Percentiles rank a stretch among this genome's conserved stretches.
Evolutionary conservation across 2,113 vertebrate species (phyloP).

Genomic region (Epinephelus moara): DNA sequence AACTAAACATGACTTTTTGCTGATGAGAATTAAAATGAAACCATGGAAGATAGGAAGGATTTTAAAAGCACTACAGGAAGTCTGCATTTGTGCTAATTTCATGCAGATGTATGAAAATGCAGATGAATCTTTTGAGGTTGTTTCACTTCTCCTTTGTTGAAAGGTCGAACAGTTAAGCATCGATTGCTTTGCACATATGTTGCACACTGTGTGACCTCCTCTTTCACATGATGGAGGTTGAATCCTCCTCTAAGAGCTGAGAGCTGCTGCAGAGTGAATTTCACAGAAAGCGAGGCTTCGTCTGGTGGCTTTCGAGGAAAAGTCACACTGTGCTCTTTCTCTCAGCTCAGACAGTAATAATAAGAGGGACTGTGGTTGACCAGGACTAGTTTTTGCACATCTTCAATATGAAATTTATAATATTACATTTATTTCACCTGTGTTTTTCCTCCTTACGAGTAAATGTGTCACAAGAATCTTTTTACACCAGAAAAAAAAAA

Average conservation of each 20-base stretch:
- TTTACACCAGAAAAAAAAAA: too few relatives aligned
- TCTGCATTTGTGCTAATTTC: background rate
- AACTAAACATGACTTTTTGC: background rate
- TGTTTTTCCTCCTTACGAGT: too few relatives aligned
- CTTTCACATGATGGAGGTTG: background rate
- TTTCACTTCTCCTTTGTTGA: background rate
- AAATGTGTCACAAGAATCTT: too few relatives aligned
- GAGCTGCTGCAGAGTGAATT: background rate
- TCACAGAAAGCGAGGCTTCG: background rate
- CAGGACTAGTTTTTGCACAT: too few relatives aligned
- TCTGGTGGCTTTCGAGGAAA: too few relatives aligned
- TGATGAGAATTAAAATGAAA: too few relatives aligned
- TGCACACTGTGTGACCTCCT: background rate
- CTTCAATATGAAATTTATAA: too few relatives aligned
- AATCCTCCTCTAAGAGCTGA: background rate
- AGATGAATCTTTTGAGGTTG: background rate
- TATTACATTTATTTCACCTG: too few relatives aligned
- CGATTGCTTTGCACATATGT: background rate
- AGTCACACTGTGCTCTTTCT: too few relatives aligned
- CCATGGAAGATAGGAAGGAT: background rate
- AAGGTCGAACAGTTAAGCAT: background rate
- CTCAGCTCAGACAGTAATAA: too few relatives aligned
- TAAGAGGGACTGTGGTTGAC: too few relatives aligned
- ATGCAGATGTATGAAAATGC: background rate
- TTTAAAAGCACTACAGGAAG: background rate